Evolutionary conservation across 2,113 vertebrate species (phyloP), one percentile per base, ranked within the genome.

Genomic region (Callocephalon fimbriatum): DNA sequence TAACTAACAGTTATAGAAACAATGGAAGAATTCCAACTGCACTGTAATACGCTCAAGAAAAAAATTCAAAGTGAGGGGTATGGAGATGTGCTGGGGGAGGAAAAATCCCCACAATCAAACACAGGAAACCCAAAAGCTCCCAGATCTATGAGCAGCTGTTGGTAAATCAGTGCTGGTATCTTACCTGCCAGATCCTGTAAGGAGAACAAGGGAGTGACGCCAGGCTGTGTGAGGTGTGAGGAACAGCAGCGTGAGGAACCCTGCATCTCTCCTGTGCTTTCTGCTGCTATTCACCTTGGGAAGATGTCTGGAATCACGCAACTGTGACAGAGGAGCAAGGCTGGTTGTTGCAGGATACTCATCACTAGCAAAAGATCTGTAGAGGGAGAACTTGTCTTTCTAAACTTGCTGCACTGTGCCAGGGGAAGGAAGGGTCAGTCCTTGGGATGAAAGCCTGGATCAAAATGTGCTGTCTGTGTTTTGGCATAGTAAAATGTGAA

Each of bases 11-110:
- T n/a, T n/a, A n/a, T n/a, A n/a, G n/a, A n/a, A n/a, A n/a, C n/a
- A n/a, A n/a, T n/a, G n/a, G n/a, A n/a, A n/a, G n/a, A n/a, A n/a
- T n/a, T n/a, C n/a, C n/a, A n/a, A n/a, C n/a, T n/a, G n/a, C n/a
- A n/a, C n/a, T n/a, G n/a, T n/a, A n/a, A n/a, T n/a, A n/a, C n/a
- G n/a, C n/a, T n/a, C n/a, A n/a, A n/a, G n/a, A n/a, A n/a, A n/a
- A n/a, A n/a, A n/a, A n/a, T n/a, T n/a, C n/a, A n/a, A n/a, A n/a
- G n/a, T n/a, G n/a, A n/a, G n/a, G 1, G 2, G 12, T 35, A 18
- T 42, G 31, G 35, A 65, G 44, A 26, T 8, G 10, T 4, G 2
- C 0, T 38, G 12, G 0, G 14, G 59, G 58, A 16, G 65, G 6
- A 9, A 45, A 62, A 78, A 61, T 6, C 32, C 12, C 20, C 56